Evolutionary conservation across 2,888 invertebrate genomes (phyloP).

Genomic region (Halictus quadricinctus): DNA sequence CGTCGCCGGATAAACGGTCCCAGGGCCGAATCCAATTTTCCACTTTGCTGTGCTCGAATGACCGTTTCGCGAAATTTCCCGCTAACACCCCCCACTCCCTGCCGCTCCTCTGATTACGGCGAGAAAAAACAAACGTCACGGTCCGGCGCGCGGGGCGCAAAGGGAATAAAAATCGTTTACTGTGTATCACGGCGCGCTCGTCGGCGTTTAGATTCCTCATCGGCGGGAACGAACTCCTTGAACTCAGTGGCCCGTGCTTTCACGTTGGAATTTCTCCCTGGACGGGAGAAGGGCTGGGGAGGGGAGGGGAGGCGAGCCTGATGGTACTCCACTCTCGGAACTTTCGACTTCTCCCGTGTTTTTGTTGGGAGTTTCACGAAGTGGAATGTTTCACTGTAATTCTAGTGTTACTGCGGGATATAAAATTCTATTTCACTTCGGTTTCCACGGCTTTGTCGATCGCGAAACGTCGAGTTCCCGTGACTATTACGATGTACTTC

Average conservation of each 20-base stretch:
- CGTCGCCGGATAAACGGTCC: background rate
- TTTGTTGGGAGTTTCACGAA: background rate
- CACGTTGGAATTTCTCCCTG: background rate
- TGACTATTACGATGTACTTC: background rate
- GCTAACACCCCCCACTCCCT: background rate
- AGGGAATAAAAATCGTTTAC: constrained; percentile 2
- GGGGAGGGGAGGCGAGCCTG: background rate
- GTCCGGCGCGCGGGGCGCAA: background rate
- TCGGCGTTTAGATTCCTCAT: constrained; percentile 7
- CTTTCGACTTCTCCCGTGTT: background rate
- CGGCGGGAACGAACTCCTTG: constrained; percentile 1
- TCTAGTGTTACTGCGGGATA: background rate
- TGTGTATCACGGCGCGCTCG: background rate
- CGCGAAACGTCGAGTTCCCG: background rate
- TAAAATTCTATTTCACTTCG: background rate
- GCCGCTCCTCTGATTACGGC: background rate
- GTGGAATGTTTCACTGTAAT: constrained; percentile 5
- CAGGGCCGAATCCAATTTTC: background rate
- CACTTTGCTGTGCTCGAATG: constrained; percentile 1
- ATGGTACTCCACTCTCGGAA: constrained; percentile 1
- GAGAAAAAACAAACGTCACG: background rate
- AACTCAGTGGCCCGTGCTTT: background rate
- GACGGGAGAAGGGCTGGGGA: too few relatives aligned
- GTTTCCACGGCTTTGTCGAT: background rate
- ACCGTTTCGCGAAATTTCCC: constrained; percentile 1